These are phyloP conservation scores for Callorhinus ursinus DNA, from an alignment of 2,113 vertebrate genomes.

Conservation along the genomic window DNA sequence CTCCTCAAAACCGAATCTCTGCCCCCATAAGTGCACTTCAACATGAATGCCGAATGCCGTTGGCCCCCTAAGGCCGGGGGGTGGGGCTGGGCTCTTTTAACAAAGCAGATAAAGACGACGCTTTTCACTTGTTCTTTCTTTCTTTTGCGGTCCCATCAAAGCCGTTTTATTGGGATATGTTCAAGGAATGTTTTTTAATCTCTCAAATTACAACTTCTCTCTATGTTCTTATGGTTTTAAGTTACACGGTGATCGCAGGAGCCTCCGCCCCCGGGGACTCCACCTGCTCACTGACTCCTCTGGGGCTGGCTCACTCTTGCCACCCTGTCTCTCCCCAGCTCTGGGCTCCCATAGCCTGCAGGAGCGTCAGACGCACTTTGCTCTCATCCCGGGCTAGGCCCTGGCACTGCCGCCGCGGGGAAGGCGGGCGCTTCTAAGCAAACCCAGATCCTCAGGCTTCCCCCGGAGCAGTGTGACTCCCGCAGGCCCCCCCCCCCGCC, in stretches of 20 bases:
- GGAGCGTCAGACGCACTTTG: rapidly evolving
- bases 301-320: background rate
- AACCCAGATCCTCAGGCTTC: background rate
- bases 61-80: background rate
- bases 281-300: rapidly evolving
- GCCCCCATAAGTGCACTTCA: rapidly evolving
- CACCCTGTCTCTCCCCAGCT: background rate
- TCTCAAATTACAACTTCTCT: constrained; percentile 51
- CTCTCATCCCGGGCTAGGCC: rapidly evolving
- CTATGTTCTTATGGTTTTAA: constrained; percentile 51
- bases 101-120: rapidly evolving
- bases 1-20: background rate
- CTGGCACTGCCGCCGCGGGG: rapidly evolving
- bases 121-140: background rate
- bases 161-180: constrained; percentile 9
- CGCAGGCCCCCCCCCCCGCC: too few relatives aligned
- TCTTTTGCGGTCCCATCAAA: background rate
- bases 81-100: background rate
- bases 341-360: background rate
- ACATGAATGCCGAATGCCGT: rapidly evolving
- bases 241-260: constrained; percentile 35
- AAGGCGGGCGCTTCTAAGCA: background rate
- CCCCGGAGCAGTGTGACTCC: background rate
- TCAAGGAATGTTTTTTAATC: constrained; percentile 69
- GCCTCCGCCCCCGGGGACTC: background rate